phyloP scores from a whole-genome alignment of 2,888 invertebrate genomes.

The Luffia ferchaultella region DNA sequence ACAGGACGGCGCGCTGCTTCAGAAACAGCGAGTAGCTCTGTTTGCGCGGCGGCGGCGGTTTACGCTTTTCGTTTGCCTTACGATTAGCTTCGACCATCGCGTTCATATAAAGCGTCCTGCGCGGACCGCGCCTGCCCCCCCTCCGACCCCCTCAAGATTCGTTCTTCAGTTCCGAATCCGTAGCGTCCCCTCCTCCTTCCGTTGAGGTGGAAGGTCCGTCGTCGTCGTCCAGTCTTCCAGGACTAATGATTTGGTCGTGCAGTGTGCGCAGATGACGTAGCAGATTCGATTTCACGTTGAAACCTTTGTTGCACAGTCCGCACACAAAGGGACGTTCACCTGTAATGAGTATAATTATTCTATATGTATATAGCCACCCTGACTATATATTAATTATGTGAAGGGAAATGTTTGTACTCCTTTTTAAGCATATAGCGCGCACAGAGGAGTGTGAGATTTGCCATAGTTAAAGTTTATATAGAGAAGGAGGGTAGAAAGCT shows the following conservation, averaged over 20 bases:
- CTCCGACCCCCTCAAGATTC: conserved; percentile 55
- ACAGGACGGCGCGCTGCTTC: conserved; percentile 56
- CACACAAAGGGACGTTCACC: conserved; percentile 78
- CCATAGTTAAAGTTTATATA: too few species aligned
- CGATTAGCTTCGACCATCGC: conserved; percentile 23
- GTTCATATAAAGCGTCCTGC: conserved; percentile 13
- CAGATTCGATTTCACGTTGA: conserved; percentile 81
- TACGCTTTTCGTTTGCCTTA: background rate
- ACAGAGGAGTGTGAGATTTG: too few species aligned
- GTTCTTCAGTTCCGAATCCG: conserved; percentile 29
- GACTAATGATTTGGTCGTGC: conserved; percentile 70
- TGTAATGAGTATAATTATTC: conserved; percentile 16
- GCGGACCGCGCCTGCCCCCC: conserved; percentile 37
- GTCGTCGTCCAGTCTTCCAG: conserved; percentile 31
- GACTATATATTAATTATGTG: too few species aligned
- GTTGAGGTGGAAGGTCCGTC: conserved; percentile 24
- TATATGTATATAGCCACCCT: too few species aligned
- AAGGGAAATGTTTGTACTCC: too few species aligned
- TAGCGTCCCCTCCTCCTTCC: conserved; percentile 9
- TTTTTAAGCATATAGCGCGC: too few species aligned
- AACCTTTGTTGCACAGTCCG: conserved; percentile 78
- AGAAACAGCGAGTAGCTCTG: conserved; percentile 61
- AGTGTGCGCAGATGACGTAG: conserved; percentile 77
- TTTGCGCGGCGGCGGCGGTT: conserved; percentile 31
- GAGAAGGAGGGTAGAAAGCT: too few species aligned